Evolutionary conservation across 2,797 vertebrate species (phyloP).

Genomic region (Octomys mimax): DNA sequence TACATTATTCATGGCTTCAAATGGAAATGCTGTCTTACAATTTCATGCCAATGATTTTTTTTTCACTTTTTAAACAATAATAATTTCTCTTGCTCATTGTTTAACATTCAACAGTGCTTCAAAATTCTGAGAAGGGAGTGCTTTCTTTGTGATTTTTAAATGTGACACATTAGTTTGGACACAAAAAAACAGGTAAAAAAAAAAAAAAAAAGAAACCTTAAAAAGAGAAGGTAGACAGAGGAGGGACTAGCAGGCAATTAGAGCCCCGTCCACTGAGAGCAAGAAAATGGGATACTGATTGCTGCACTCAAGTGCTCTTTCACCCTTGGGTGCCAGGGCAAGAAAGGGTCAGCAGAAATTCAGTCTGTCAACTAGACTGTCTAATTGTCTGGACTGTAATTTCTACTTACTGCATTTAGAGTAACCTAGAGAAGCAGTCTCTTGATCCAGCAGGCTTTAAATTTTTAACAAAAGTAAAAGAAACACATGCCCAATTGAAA

Average conservation of each 20-base stretch:
- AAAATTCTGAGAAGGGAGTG: not conserved
- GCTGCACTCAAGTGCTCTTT: constrained; percentile 68
- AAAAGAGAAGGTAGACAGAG: constrained; percentile 18
- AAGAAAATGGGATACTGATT: constrained; percentile 70
- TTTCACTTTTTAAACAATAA: constrained; percentile 77
- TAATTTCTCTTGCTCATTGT: constrained; percentile 80
- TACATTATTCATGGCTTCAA: constrained; percentile 87
- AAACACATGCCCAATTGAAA: not conserved
- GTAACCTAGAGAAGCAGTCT: not conserved
- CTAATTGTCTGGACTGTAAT: constrained; percentile 18
- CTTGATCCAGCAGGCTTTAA: not conserved
- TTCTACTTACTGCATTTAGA: constrained; percentile 63
- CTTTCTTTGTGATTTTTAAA: constrained; percentile 60
- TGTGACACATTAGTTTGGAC: constrained; percentile 33
- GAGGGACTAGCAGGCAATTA: constrained; percentile 68
- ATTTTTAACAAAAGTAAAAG: constrained; percentile 13
- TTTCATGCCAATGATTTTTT: constrained; percentile 69
- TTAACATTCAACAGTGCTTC: constrained; percentile 68
- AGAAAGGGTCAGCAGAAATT: constrained; percentile 70
- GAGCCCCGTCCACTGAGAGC: not conserved
- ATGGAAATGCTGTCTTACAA: constrained; percentile 80
- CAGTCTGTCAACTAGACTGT: constrained; percentile 58
- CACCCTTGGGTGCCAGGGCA: constrained; percentile 58
- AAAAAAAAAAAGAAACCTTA: constrained; percentile 65
- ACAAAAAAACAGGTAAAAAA: constrained; percentile 71